Base-by-base conservation (phyloP, 2,797 vertebrate species). In the Neomorphus geoffroyi region DNA sequence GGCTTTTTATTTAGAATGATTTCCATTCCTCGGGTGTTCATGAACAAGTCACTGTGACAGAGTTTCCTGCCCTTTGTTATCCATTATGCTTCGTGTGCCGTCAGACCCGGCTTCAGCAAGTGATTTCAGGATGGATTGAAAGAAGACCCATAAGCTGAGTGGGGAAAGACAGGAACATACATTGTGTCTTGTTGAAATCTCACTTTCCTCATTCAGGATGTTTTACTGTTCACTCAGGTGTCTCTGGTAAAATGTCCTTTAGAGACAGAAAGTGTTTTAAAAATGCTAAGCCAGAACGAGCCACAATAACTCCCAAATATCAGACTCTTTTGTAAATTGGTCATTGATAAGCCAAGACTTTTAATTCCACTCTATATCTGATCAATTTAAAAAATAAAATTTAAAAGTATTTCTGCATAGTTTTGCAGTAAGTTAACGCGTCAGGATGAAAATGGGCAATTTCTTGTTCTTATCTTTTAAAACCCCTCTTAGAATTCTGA, bases 1-100 rank as follows among this genome's bases (percentile, higher is more conserved):
- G 41, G 37, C 60, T 78, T 58, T 87, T 87, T 78, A 46, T 74
- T 57, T 21, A 17, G 71, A 74, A 78, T 54, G 6, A 74, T 94
- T 87, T 78, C 58, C 65, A 80, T 95, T 96, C 67, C 75, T 65
- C 0, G 21, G 19, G 24, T 86, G 57, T 50, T 82, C 33, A 10
- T 14, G 79, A 91, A 45, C 66, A 69, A 90, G 73, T 23, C 64
- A 33, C 45, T 77, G 83, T 72, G 80, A 67, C 6, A 2, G 86
- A 79, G 79, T 77, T 94, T 94, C 79, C 85, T 80, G 72, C n/a
- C 84, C 50, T 80, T 95, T 93, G 57, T 91, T 85, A 70, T 66
- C 37, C 60, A 6, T 3, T 6, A 33, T 35, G 30, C 43, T 92
- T 62, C 71, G 65, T 71, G 50, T 61, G 65, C 61, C 61, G 72